These are phyloP conservation scores for Dexiosoma caninum DNA, from an alignment of 2,888 invertebrate genomes.

Conservation along the genomic window DNA sequence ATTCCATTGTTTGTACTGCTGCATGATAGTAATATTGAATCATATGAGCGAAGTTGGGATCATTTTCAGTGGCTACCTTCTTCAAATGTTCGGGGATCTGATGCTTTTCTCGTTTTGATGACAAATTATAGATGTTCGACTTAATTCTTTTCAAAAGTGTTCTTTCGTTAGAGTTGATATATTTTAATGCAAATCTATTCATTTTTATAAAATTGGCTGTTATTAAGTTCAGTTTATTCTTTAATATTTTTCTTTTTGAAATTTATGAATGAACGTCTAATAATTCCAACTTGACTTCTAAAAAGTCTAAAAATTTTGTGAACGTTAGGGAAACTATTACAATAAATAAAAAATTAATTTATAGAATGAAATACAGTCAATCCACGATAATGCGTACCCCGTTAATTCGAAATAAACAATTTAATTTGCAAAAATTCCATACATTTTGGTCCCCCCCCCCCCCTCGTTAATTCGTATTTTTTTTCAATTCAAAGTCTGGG, in stretches of 20 bases:
- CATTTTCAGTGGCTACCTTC: constrained; percentile 66
- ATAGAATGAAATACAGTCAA: too few relatives aligned
- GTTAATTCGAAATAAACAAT: too few relatives aligned
- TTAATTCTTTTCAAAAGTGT: not conserved
- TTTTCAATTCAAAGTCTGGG: too few relatives aligned
- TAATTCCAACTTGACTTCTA: not conserved
- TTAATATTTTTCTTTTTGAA: not conserved
- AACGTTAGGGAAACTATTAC: not conserved
- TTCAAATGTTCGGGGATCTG: constrained; percentile 72
- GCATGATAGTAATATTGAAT: constrained; percentile 74
- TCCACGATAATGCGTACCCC: too few relatives aligned
- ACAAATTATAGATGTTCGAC: not conserved
- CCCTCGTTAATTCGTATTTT: too few relatives aligned
- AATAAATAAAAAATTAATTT: too few relatives aligned
- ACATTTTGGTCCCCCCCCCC: too few relatives aligned
- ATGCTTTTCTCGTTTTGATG: constrained; percentile 65
- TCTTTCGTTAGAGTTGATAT: not conserved
- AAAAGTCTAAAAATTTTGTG: not conserved
- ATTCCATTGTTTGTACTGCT: constrained; percentile 72
- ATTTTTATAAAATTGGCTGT: not conserved
- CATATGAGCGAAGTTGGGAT: constrained; percentile 72
- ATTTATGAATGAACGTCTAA: too few relatives aligned
- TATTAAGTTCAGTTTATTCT: not conserved
- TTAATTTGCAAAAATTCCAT: too few relatives aligned
- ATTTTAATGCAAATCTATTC: not conserved